Conservation (phyloP, 2,113 vertebrate genomes). For the Salvelinus alpinus region DNA sequence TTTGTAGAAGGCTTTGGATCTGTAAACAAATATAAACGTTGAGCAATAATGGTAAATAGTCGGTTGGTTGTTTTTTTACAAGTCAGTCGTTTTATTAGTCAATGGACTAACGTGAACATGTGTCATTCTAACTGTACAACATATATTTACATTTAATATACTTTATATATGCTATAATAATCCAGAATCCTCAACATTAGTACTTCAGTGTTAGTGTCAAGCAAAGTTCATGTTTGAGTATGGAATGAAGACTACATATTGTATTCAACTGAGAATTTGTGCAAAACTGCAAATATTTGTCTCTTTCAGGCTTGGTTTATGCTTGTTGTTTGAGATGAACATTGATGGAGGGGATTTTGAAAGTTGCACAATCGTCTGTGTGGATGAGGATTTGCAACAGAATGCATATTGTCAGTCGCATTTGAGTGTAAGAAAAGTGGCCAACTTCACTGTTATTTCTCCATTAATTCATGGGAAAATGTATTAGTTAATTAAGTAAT, state of each 20-base stretch:
- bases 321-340: background rate
- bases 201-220: slow-evolving; percentile 11
- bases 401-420: background rate
- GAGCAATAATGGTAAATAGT: background rate
- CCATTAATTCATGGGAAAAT: background rate
- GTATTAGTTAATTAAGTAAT: too few species aligned
- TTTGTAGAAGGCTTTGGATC: background rate
- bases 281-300: slow-evolving; percentile 47
- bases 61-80: background rate
- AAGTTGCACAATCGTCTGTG: background rate
- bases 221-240: slow-evolving; percentile 15
- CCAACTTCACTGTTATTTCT: too few species aligned
- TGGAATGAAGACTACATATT: slow-evolving; percentile 19
- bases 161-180: slow-evolving; percentile 53
- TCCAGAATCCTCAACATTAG: slow-evolving; percentile 20
- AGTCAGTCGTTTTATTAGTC: slow-evolving; percentile 1
- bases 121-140: background rate
- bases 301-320: slow-evolving; percentile 14
- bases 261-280: slow-evolving; percentile 26
- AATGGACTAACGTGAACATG: too few species aligned
- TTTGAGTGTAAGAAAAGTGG: background rate
- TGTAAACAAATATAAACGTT: background rate
- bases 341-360: background rate
- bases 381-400: background rate
- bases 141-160: slow-evolving; percentile 20